phyloP scores from a whole-genome alignment of 2,113 vertebrate genomes.

The Rafetus swinhoei region DNA sequence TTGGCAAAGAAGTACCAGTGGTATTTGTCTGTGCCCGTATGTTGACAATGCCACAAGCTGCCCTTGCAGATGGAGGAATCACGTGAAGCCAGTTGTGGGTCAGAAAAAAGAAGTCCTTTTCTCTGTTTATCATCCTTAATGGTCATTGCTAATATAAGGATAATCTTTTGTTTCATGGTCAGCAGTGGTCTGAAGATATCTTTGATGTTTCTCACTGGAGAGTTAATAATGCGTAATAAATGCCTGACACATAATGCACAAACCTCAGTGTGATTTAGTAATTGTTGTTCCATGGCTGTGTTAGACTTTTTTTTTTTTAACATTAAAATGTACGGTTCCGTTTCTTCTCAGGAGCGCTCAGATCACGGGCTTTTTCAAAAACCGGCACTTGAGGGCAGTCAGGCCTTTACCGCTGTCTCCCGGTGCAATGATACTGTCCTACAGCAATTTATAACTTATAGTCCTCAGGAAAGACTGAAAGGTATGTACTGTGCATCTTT shows the following conservation, averaged over 20 bases:
- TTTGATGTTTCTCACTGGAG: slow-evolving; percentile 19
- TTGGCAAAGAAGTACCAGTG: slow-evolving; percentile 83
- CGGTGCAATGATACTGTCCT: slow-evolving; percentile 37
- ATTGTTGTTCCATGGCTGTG: background rate
- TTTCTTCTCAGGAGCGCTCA: slow-evolving; percentile 69
- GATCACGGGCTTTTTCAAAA: slow-evolving; percentile 73
- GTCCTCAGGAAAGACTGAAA: slow-evolving; percentile 71
- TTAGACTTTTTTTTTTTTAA: background rate
- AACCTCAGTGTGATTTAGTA: background rate
- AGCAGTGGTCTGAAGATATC: slow-evolving; percentile 11
- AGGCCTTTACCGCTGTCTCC: slow-evolving; percentile 40
- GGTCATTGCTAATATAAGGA: slow-evolving; percentile 33
- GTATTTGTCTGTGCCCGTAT: slow-evolving; percentile 77
- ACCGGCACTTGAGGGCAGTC: slow-evolving; percentile 60
- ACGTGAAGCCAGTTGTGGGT: slow-evolving; percentile 78
- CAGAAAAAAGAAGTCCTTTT: slow-evolving; percentile 51
- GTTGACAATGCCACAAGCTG: slow-evolving; percentile 83
- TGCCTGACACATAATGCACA: background rate
- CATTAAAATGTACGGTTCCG: slow-evolving; percentile 22
- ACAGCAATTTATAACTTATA: slow-evolving; percentile 27
- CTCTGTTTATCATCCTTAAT: slow-evolving; percentile 49
- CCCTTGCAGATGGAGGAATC: slow-evolving; percentile 83
- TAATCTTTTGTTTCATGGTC: slow-evolving; percentile 11
- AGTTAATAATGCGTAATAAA: background rate
- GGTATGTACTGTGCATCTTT: slow-evolving; percentile 61